Evolutionary conservation across 2,113 vertebrate species (phyloP).

Genomic region (Telmatochromis sp.): DNA sequence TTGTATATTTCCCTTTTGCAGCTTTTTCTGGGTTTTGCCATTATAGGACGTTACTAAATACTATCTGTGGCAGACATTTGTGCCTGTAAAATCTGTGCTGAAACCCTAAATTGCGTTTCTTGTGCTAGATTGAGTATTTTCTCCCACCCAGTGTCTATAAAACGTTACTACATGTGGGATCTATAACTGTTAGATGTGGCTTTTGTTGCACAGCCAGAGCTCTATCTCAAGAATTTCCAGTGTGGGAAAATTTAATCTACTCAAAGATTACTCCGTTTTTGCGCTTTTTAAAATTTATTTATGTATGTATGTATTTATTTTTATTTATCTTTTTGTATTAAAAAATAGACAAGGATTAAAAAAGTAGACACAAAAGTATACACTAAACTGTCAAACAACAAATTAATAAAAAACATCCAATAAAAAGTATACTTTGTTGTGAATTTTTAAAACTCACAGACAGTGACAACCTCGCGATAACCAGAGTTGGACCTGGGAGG

Average conservation of each 20-base stretch:
- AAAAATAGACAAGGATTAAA: not conserved
- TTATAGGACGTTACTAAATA: not conserved
- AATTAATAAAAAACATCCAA: not conserved
- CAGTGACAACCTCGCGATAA: not conserved
- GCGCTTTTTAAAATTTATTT: not conserved
- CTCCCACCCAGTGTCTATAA: conserved; percentile 16
- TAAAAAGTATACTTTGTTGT: not conserved
- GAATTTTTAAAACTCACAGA: not conserved
- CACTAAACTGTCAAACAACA: not conserved
- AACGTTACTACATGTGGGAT: not conserved
- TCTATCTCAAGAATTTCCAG: not conserved
- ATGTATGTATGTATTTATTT: not conserved
- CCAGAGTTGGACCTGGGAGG: not conserved
- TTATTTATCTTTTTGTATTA: not conserved
- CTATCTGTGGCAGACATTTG: not conserved
- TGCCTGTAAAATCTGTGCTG: not conserved
- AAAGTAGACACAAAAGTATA: not conserved
- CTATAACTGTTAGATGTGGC: not conserved
- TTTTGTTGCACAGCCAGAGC: not conserved
- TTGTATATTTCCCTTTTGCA: not conserved
- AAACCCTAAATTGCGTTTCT: not conserved
- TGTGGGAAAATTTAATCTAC: not conserved
- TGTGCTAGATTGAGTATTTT: not conserved
- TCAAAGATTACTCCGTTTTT: not conserved
- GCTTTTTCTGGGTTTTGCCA: not conserved